Conservation (phyloP, 2,888 invertebrate species). For the Portevinia maculata region DNA sequence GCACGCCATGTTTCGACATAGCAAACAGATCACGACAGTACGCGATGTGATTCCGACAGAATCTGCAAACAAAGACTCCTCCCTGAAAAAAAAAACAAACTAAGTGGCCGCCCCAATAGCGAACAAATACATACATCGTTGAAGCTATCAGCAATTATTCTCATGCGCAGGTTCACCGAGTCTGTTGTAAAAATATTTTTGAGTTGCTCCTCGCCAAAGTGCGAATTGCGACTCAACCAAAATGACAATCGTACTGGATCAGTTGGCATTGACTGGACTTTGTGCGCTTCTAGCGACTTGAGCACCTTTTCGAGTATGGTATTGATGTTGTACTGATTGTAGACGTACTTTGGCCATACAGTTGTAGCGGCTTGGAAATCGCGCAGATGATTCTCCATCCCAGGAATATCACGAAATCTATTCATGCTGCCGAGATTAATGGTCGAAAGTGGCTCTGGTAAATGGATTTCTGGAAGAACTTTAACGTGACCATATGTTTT, state of each 20-base stretch:
- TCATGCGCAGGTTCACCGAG: slow-evolving; percentile 87
- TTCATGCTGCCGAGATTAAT: slow-evolving; percentile 83
- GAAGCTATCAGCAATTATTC: slow-evolving; percentile 80
- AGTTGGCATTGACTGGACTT: slow-evolving; percentile 84
- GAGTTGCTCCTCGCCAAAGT: slow-evolving; percentile 86
- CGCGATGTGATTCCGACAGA: slow-evolving; percentile 85
- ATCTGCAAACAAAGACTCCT: slow-evolving; percentile 85
- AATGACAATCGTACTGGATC: slow-evolving; percentile 89
- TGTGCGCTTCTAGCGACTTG: slow-evolving; percentile 79
- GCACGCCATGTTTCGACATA: slow-evolving; percentile 91
- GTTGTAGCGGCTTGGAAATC: slow-evolving; percentile 84
- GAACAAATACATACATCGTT: slow-evolving; percentile 76
- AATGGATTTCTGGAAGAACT: slow-evolving; percentile 87
- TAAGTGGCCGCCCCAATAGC: not conserved
- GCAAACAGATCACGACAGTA: slow-evolving; percentile 89
- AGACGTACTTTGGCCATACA: slow-evolving; percentile 87
- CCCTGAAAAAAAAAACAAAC: slow-evolving; percentile 79
- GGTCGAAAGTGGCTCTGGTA: slow-evolving; percentile 84
- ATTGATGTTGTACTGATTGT: slow-evolving; percentile 85
- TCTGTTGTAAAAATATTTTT: slow-evolving; percentile 87
- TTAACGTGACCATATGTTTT: slow-evolving; percentile 85
- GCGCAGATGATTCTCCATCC: slow-evolving; percentile 78
- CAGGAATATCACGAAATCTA: slow-evolving; percentile 82
- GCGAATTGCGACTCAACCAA: slow-evolving; percentile 91
- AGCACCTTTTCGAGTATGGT: slow-evolving; percentile 82